phyloP scores from a whole-genome alignment of 2,888 invertebrate genomes.

The Trissolcus brochymenae region DNA sequence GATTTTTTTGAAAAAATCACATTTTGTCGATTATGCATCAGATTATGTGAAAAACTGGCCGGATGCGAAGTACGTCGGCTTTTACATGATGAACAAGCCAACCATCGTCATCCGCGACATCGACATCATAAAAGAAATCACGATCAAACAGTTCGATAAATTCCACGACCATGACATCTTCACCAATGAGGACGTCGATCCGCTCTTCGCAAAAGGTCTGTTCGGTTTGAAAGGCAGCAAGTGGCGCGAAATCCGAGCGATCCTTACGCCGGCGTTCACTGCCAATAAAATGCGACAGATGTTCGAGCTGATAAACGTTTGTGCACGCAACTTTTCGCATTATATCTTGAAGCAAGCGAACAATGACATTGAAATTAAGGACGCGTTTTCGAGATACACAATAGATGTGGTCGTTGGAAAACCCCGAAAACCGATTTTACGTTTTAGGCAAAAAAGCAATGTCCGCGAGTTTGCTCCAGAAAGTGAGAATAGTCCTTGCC shows the following conservation, averaged over 20 bases:
- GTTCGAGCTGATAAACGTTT: conserved; percentile 77
- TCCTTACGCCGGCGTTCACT: conserved; percentile 79
- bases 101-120: conserved; percentile 64
- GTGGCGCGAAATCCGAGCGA: conserved; percentile 76
- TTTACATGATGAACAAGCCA: conserved; percentile 63
- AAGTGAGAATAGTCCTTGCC: conserved; percentile 47
- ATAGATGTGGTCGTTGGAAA: conserved; percentile 65
- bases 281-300: conserved; percentile 79
- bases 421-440: conserved; percentile 64
- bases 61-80: conserved; percentile 60
- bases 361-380: conserved; percentile 9
- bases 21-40: conserved; percentile 30
- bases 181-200: conserved; percentile 48
- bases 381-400: conserved; percentile 61
- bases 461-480: conserved; percentile 13
- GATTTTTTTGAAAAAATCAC: conserved; percentile 14
- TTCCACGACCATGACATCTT: conserved; percentile 53
- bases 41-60: conserved; percentile 41
- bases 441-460: conserved; percentile 53
- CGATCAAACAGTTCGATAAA: conserved; percentile 49
- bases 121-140: conserved; percentile 54
- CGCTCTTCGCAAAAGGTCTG: conserved; percentile 59
- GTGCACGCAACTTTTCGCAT: conserved; percentile 65
- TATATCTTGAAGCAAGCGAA: conserved; percentile 60
- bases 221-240: conserved; percentile 70